Conservation (phyloP, 2,797 vertebrate species). For the Zalophus californianus region DNA sequence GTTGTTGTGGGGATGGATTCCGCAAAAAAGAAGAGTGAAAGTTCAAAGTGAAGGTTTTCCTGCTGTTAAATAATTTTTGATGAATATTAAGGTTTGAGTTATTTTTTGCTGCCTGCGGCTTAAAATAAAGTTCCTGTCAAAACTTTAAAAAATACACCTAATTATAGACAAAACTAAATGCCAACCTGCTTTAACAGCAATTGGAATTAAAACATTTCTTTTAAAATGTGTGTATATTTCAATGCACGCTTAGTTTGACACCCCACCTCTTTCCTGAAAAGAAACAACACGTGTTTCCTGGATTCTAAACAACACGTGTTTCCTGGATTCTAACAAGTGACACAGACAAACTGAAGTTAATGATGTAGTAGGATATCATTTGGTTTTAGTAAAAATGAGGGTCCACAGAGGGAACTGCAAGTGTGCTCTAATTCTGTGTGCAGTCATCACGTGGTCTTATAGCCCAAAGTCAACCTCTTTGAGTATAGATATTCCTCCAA, state of each 20-base stretch:
- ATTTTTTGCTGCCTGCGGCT: slow-evolving; percentile 59
- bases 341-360: not conserved
- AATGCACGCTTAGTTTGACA: not conserved
- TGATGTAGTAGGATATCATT: not conserved
- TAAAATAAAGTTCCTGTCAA: slow-evolving; percentile 61
- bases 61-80: slow-evolving; percentile 40
- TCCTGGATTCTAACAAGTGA: slow-evolving; percentile 11
- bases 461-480: not conserved
- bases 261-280: slow-evolving; percentile 32
- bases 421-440: not conserved
- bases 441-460: not conserved
- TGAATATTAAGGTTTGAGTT: slow-evolving; percentile 59
- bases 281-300: not conserved
- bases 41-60: slow-evolving; percentile 45
- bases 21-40: not conserved
- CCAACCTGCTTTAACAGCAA: not conserved
- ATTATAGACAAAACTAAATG: slow-evolving; percentile 59
- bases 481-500: not conserved
- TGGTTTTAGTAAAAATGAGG: not conserved
- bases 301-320: not conserved
- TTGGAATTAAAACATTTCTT: not conserved
- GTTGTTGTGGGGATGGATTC: not conserved
- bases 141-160: slow-evolving; percentile 56
- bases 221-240: slow-evolving; percentile 24
- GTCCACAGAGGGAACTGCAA: not conserved